phyloP scores from a whole-genome alignment of 2,888 invertebrate genomes.

The Penaeus monodon region DNA sequence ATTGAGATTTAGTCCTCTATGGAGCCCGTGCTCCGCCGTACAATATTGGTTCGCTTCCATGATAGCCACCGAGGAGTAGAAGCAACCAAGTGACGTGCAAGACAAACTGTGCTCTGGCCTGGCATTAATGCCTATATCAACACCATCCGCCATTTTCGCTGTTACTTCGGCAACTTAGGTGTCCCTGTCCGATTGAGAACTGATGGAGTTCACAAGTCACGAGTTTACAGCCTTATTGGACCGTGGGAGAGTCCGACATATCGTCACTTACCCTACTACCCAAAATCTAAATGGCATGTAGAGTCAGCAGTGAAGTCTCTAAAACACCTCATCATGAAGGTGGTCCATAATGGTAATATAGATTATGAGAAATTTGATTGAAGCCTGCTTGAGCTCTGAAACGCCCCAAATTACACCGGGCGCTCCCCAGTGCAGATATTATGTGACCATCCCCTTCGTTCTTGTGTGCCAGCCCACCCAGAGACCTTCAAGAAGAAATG shows the following conservation, averaged over 20 bases:
- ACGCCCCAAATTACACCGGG: conserved; percentile 1
- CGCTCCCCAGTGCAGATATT: neutral
- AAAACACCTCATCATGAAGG: conserved; percentile 4
- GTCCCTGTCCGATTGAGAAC: no score
- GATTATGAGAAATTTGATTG: conserved; percentile 21
- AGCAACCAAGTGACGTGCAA: neutral
- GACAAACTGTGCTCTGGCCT: no score
- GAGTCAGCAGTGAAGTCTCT: neutral
- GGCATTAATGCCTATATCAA: neutral
- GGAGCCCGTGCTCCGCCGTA: neutral
- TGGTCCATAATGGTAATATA: neutral
- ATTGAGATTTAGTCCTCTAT: neutral
- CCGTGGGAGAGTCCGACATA: conserved; percentile 7
- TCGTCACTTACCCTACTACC: neutral
- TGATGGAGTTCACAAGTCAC: no score
- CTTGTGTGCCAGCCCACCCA: conserved; percentile 10
- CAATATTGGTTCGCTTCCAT: neutral
- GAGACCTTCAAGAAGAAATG: conserved; percentile 14
- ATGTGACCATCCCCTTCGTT: neutral
- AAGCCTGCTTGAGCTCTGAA: neutral
- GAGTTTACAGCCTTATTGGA: conserved; percentile 7
- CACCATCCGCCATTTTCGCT: neutral
- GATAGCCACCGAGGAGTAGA: neutral
- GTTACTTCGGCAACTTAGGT: no score
- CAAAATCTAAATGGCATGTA: neutral